phyloP scores from a whole-genome alignment of 2,797 vertebrate genomes.

The Oceanodroma leucorhoa region DNA sequence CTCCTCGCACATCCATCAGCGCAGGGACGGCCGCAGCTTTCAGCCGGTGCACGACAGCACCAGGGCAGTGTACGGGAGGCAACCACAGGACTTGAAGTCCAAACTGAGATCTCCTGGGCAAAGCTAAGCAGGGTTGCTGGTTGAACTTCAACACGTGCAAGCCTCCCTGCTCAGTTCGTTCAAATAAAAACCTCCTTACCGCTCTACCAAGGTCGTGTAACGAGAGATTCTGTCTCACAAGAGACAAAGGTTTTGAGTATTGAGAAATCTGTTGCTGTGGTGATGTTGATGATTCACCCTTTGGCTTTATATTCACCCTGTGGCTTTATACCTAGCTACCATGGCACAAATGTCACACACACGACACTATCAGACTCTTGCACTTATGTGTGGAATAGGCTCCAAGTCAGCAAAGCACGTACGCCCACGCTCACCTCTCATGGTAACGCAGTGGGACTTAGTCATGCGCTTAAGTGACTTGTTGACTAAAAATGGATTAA shows the following conservation, averaged over 20 bases:
- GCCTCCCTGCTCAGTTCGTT: background rate
- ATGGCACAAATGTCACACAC: background rate
- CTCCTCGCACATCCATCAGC: accelerated
- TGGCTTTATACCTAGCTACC: background rate
- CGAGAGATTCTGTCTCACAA: background rate
- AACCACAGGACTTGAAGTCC: background rate
- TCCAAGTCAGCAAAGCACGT: background rate
- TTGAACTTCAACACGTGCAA: background rate
- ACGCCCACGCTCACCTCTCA: background rate
- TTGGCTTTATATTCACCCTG: too few species aligned
- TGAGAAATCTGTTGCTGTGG: constrained; percentile 30
- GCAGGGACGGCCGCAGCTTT: accelerated
- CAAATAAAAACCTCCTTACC: background rate
- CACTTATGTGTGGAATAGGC: background rate
- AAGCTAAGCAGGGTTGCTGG: background rate
- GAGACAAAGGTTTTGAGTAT: background rate
- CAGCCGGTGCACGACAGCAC: background rate
- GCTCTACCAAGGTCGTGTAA: accelerated
- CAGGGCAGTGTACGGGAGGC: background rate
- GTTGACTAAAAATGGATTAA: background rate
- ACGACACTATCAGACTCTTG: background rate
- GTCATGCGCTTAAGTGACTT: background rate
- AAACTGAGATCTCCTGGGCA: background rate
- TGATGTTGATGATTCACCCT: constrained; percentile 31
- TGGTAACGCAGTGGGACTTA: background rate